Base-by-base conservation (phyloP, 2,888 invertebrate species). In the Eristalinus sepulchralis region DNA sequence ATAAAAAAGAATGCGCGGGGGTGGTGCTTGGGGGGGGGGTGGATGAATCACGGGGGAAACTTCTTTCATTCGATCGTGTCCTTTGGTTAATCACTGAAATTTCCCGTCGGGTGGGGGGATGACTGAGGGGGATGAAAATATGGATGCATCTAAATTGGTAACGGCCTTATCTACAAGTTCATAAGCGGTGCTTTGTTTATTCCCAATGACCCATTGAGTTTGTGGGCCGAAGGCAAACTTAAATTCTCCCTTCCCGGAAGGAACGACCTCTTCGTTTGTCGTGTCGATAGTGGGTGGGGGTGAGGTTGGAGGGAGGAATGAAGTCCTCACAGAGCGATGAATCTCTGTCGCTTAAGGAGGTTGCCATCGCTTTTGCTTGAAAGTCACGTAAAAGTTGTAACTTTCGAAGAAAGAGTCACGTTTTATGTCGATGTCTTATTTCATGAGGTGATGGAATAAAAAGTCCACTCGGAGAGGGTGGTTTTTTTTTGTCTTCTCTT, bases 311-410 rank as follows among this genome's bases (percentile, higher is more conserved):
- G 17, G 24, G 11, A 10, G 13, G 1, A 8, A 24, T 6, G 47
- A 47, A 55, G 24, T 68, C 53, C 39, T 75, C 31, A 13, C 20
- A 55, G 64, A 63, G 27, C 24, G 55, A 36, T 53, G 66, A 82
- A 78, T 67, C 68, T 73, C 31, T 39, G 63, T 67, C 62, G 53
- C 63, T 20, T 78, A 33, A 27, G 20, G 24, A n/a, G 53, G 27
- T 70, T 4, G 31, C 20, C 63, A 57, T 53, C 0, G 9, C 27
- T 47, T 36, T 60, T 36, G 47, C 66, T 66, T 34, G 33, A 71
- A 71, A 68, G 79, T 83, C 83, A 83, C 83, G 83, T 83, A 83
- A 64, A 33, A 47, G 68, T 60, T 79, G 79, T 72, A 66, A 80
- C 72, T 67, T 66, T 34, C 66, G 53, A 24, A 67, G 60, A n/a